A percentile compares a stretch with the other conserved stretches of the same genome.
Conservation (phyloP, 2,113 vertebrate genomes). For the Calyptomena viridis region DNA sequence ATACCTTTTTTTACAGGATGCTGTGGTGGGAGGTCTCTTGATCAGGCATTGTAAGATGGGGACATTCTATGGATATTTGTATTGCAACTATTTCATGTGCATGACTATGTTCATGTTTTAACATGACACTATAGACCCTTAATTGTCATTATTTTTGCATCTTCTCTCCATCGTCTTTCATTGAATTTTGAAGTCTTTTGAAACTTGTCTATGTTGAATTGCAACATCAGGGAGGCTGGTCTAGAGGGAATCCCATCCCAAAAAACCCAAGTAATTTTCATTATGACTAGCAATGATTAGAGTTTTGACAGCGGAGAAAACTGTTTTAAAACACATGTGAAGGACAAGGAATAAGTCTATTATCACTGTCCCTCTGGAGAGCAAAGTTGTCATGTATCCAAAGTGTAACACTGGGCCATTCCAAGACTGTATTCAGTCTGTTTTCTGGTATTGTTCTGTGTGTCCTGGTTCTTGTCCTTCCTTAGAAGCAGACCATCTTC, state of each 20-base stretch:
- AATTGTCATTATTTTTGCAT: not conserved
- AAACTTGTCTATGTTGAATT: not conserved
- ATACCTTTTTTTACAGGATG: not conserved
- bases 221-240: not conserved
- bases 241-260: not conserved
- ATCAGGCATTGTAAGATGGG: not conserved
- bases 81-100: not conserved
- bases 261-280: not conserved
- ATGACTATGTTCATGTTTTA: rapidly evolving
- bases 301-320: not conserved
- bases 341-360: not conserved
- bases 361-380: not conserved
- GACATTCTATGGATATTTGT: not conserved
- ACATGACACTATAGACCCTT: not conserved
- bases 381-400: not conserved
- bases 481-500: not conserved
- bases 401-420: rapidly evolving
- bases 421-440: not conserved
- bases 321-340: not conserved
- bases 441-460: not conserved
- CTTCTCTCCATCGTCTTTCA: not conserved
- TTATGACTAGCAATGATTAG: not conserved
- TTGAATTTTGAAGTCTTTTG: not conserved
- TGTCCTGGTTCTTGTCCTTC: not conserved
- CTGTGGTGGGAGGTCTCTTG: not conserved